Evolutionary conservation across 2,888 invertebrate species (phyloP), one percentile per base, ranked within the genome.

Genomic region (Athrips mouffetella): DNA sequence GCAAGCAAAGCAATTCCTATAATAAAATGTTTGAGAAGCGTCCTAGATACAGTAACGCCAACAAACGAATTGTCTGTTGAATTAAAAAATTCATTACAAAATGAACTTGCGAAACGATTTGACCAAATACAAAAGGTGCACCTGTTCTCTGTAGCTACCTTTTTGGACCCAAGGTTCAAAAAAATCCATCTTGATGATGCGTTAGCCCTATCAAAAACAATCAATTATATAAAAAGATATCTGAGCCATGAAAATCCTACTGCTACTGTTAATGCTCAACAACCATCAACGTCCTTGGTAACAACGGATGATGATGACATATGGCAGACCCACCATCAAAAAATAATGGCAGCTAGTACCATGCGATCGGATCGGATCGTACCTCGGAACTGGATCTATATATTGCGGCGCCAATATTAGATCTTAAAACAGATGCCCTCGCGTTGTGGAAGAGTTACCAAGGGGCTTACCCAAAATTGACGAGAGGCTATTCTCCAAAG

Each of bases 1-100:
- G 49, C 49, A 31, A 65, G 66, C 42, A 67, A 65, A 58, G 62
- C 60, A 39, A 69, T 69, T 51, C 64, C 68, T 5, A 53, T 67
- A 23, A 56, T 64, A 29, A 57, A 53, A 50, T 60, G 63, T 50
- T 37, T 63, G 41, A 53, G 52, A 56, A 50, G 58, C 37, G 53
- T 49, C 55, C 53, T 59, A 21, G 48, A 58, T 50, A 25, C 23
- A 52, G 56, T 48, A 54, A 48, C 53, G 51, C 35, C 54, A 52
- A 51, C 55, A 29, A 49, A 49, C 54, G 57, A 59, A 45, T 57
- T 59, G 49, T 57, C 54, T 20, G 52, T 53, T 47, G 52, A 61
- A 55, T 55, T 58, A 57, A 60, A 60, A 58, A 48, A 37, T 41
- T 53, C 51, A 53, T 21, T 61, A 50, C 33, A 51, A 53, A 56